Percentiles rank a stretch among this genome's conserved stretches.
Evolutionary conservation across 1,140 invertebrate species (phyloP).

Genomic region (Sinonovacula constricta): DNA sequence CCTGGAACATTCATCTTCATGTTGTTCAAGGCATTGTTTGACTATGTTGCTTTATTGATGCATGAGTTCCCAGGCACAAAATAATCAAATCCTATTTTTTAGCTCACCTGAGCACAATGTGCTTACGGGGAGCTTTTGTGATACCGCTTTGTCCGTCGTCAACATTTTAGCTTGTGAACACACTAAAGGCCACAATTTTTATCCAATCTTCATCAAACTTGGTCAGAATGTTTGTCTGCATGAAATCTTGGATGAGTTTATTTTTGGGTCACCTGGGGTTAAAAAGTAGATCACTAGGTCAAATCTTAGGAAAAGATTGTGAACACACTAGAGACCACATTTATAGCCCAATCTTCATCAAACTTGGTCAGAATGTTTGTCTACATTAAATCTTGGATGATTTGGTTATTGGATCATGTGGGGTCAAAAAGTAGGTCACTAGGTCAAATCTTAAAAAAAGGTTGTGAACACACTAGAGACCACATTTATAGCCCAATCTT

Average conservation of each 20-base stretch:
- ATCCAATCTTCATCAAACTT: not conserved
- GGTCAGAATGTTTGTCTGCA: not conserved
- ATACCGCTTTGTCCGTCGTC: not conserved
- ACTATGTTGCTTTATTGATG: too few species aligned
- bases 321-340: not conserved
- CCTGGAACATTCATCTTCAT: too few species aligned
- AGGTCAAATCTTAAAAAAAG: not conserved
- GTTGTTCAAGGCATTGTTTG: too few species aligned
- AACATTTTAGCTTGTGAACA: not conserved
- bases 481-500: not conserved
- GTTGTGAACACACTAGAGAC: not conserved
- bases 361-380: not conserved
- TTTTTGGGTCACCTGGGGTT: not conserved
- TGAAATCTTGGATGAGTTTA: not conserved
- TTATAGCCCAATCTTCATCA: not conserved
- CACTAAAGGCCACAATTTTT: not conserved
- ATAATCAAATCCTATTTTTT: not conserved
- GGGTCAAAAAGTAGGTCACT: not conserved
- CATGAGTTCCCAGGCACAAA: not conserved
- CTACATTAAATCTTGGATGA: not conserved
- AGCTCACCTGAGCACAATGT: not conserved
- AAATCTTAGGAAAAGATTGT: not conserved
- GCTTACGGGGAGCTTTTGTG: not conserved
- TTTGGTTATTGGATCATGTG: not conserved
- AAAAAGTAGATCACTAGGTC: not conserved